phyloP scores from a whole-genome alignment of 2,888 invertebrate genomes.

The Anarsia innoxiella region DNA sequence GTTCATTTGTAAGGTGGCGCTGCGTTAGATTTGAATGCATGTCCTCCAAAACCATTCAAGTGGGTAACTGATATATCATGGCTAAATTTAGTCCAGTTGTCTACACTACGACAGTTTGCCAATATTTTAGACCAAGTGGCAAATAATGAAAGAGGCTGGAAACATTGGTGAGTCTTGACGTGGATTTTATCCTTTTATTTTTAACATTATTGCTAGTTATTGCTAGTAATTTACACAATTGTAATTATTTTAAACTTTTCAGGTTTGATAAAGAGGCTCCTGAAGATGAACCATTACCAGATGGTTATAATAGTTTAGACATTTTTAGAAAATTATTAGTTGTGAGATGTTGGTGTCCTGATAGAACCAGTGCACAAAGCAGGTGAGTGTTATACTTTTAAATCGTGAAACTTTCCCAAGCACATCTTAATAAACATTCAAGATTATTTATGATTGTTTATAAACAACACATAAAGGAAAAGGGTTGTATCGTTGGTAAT shows the following conservation, averaged over 20 bases:
- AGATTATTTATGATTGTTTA: too few relatives aligned
- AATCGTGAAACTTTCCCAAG: too few relatives aligned
- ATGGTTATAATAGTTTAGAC: slow-evolving; percentile 84
- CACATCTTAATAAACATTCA: too few relatives aligned
- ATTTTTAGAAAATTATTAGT: slow-evolving; percentile 85
- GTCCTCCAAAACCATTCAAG: slow-evolving; percentile 84
- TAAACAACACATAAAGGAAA: too few relatives aligned
- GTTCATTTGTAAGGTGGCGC: too few relatives aligned
- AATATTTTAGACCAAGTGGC: slow-evolving; percentile 79
- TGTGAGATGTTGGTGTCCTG: slow-evolving; percentile 89
- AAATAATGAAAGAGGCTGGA: slow-evolving; percentile 81
- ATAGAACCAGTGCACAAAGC: slow-evolving; percentile 87
- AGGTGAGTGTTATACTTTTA: too few relatives aligned
- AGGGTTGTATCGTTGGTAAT: too few relatives aligned
- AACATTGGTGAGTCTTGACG: too few relatives aligned
- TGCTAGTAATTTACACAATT: too few relatives aligned
- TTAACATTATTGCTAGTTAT: too few relatives aligned
- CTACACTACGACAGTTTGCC: slow-evolving; percentile 78
- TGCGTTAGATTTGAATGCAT: slow-evolving; percentile 88
- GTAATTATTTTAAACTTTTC: too few relatives aligned
- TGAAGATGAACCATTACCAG: slow-evolving; percentile 87
- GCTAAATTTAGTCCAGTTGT: slow-evolving; percentile 88
- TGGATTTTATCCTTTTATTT: too few relatives aligned
- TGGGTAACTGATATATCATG: slow-evolving; percentile 93
- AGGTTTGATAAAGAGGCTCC: slow-evolving; percentile 91